Evolutionary conservation across 1,140 invertebrate species (phyloP).

Genomic region (Drosophila ficusphila): DNA sequence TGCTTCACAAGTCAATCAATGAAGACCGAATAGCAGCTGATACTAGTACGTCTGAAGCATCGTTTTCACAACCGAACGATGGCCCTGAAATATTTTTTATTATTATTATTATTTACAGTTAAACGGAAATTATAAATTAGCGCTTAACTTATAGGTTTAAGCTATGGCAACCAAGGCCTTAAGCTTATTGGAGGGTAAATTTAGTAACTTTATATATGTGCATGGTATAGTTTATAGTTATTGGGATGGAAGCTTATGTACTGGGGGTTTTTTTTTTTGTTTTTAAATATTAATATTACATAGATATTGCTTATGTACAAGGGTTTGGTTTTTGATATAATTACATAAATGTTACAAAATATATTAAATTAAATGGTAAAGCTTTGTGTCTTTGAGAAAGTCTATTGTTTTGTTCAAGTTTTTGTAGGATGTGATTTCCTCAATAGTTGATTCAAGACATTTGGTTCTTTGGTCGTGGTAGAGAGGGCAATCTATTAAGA

Average conservation of each 20-base stretch:
- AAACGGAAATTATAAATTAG: not conserved
- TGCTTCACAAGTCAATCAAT: no score
- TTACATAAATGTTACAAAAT: no score
- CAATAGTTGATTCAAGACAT: not conserved
- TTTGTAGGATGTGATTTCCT: constrained; percentile 6
- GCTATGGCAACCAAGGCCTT: constrained; percentile 5
- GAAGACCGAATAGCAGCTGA: no score
- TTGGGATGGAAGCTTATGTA: no score
- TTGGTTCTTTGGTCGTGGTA: constrained; percentile 1
- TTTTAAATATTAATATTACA: no score
- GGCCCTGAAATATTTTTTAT: no score
- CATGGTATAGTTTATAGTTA: no score
- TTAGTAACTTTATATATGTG: not conserved
- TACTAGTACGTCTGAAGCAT: no score
- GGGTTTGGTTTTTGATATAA: not conserved
- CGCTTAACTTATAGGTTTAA: not conserved
- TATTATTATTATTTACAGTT: not conserved
- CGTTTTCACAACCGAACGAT: no score
- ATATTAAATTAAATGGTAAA: not conserved
- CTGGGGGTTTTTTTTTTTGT: no score
- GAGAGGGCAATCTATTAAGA: constrained; percentile 1
- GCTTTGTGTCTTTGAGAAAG: constrained; percentile 2
- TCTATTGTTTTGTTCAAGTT: constrained; percentile 9
- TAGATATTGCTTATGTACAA: no score
- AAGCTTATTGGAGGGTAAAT: not conserved